Evolutionary conservation across 2,888 invertebrate species (phyloP).

Genomic region (Cephonodes hylas): DNA sequence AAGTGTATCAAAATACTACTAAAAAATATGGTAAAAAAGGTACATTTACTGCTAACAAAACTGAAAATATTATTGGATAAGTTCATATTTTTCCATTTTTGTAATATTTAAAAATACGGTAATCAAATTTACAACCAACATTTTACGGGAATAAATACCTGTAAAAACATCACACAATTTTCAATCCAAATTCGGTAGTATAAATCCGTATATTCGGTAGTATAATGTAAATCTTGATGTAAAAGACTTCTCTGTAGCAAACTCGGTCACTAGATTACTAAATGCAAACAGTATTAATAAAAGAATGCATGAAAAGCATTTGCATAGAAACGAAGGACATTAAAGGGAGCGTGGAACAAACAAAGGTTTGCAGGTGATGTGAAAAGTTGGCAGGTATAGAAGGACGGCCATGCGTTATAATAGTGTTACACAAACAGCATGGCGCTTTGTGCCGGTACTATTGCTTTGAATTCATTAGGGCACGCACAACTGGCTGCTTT

Average conservation of each 20-base stretch:
- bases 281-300: background rate
- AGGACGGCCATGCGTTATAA: conserved; percentile 17
- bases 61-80: no score
- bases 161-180: background rate
- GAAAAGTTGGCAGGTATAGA: conserved; percentile 3
- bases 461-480: conserved; percentile 21
- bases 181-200: background rate
- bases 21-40: no score
- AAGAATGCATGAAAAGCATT: background rate
- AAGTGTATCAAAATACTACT: no score
- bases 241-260: background rate
- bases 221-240: background rate
- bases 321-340: conserved; percentile 8
- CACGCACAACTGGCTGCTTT: background rate
- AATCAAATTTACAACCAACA: no score
- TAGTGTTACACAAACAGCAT: conserved; percentile 20
- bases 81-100: no score
- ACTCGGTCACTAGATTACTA: background rate
- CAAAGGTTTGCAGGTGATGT: background rate
- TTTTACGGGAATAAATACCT: no score
- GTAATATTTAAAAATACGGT: no score
- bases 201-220: no score
- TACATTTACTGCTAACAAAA: no score
- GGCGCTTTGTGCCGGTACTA: conserved; percentile 11
- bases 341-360: background rate